These are phyloP conservation scores for Lonchura striata DNA, from an alignment of 2,113 vertebrate genomes.

Conservation along the genomic window DNA sequence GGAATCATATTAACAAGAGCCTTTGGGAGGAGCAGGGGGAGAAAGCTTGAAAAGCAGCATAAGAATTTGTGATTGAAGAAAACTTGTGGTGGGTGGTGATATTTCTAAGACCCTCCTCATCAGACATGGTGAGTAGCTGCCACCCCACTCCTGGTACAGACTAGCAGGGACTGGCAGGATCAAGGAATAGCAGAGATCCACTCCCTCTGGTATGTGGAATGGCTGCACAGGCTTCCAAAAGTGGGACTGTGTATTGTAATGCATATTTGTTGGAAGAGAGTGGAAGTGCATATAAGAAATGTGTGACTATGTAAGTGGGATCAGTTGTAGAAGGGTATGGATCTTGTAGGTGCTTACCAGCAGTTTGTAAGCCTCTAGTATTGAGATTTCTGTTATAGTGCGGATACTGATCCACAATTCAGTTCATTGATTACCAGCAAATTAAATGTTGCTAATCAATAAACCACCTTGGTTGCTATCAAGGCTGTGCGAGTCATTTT, in stretches of 20 bases:
- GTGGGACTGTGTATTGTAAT: background rate
- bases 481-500: background rate
- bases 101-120: background rate
- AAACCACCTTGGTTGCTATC: background rate
- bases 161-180: no score
- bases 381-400: background rate
- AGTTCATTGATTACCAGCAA: background rate
- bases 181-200: background rate
- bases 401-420: background rate
- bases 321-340: background rate
- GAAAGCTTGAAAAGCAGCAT: background rate
- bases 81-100: background rate
- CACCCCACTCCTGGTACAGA: background rate
- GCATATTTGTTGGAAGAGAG: background rate
- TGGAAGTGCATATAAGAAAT: background rate
- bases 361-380: background rate
- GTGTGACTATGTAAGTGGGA: rapidly evolving
- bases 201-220: rapidly evolving
- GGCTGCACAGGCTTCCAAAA: background rate
- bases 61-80: background rate
- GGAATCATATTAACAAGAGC: background rate
- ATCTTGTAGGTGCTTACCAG: background rate
- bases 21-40: background rate
- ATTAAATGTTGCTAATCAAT: background rate
- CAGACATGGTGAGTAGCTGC: rapidly evolving